Base-by-base conservation (phyloP, 2,888 invertebrate species). In the Pterostichus niger region DNA sequence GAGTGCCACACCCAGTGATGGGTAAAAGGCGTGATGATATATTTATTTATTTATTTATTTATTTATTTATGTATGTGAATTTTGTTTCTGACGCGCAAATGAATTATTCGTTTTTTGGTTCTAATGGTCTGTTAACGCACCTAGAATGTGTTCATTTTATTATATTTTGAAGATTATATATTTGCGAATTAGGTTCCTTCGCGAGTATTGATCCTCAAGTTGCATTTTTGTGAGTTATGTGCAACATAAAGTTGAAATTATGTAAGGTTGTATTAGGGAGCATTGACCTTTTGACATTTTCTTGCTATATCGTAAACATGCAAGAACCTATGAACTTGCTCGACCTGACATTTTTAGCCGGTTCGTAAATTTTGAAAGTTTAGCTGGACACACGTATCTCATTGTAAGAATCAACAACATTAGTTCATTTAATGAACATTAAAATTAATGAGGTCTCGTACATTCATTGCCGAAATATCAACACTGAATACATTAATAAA, bases 291-390 rank as follows among this genome's bases (percentile, higher is more conserved):
- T 68, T 79, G 79, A 79, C 79, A 79, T 79, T 79, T 79, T n/a
- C 64, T 61, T 79, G 33, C 24, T 49, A 79, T 64, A 79, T 52
- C 79, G 31, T 79, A 68, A 64, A 64, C 79, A 79, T 79, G 52
- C 56, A 68, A 46, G 35, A 64, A 46, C 64, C 31, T 68, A 24
- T 79, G 79, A 59, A 64, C 49, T 49, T 10, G 10, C 10, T 35
- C 64, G 79, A 79, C 79, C 79, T 79, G 79, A 79, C 79, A 79
- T 79, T 79, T 79, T 79, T 79, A 40, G 7, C 31, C 52, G 64
- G 61, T n/a, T 49, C 79, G 68, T 79, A 79, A 79, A 79, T 79
- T 68, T 79, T 64, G 31, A 78, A 78, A 78, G 40, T 61, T 78
- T 78, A 78, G 15, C 61, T 78, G 78, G 59, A 78, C 78, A 78